Evolutionary conservation across 1,140 invertebrate species (phyloP).

Genomic region (Megalonaias nervosa): DNA sequence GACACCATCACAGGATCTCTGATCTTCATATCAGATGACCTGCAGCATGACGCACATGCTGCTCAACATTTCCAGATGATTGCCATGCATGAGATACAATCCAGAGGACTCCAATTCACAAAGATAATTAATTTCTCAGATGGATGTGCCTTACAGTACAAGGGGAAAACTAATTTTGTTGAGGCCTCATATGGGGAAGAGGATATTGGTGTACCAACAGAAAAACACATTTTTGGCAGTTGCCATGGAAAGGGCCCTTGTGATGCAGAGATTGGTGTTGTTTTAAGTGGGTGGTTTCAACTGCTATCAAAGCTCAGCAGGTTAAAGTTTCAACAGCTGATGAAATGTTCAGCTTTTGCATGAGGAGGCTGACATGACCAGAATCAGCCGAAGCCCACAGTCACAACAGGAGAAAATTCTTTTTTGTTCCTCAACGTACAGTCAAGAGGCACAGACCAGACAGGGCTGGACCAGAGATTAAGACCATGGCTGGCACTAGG

Average conservation of each 20-base stretch:
- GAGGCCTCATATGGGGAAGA: constrained; percentile 4
- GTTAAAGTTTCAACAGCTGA: constrained; percentile 9
- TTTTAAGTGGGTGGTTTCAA: constrained; percentile 31
- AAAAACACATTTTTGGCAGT: constrained; percentile 42
- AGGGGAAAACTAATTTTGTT: constrained; percentile 32
- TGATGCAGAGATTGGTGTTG: constrained; percentile 39
- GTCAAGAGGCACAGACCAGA: constrained; percentile 20
- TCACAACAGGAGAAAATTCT: constrained; percentile 21
- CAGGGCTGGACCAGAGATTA: not conserved
- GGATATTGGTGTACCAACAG: constrained; percentile 29
- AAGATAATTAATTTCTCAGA: constrained; percentile 38
- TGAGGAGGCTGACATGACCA: constrained; percentile 8
- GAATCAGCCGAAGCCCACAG: not conserved
- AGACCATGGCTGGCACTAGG: constrained; percentile 2
- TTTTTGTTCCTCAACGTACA: constrained; percentile 18
- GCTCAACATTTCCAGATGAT: constrained; percentile 25
- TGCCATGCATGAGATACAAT: constrained; percentile 5
- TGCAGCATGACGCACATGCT: constrained; percentile 22
- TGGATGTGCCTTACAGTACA: constrained; percentile 40
- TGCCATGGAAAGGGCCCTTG: constrained; percentile 48
- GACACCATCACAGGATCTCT: constrained; percentile 11
- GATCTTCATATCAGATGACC: constrained; percentile 29
- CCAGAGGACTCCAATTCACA: constrained; percentile 12
- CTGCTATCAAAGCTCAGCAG: constrained; percentile 18
- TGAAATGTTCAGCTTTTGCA: constrained; percentile 24